Evolutionary conservation across 2,113 vertebrate species (phyloP).

Genomic region (Prietella phreatophila): DNA sequence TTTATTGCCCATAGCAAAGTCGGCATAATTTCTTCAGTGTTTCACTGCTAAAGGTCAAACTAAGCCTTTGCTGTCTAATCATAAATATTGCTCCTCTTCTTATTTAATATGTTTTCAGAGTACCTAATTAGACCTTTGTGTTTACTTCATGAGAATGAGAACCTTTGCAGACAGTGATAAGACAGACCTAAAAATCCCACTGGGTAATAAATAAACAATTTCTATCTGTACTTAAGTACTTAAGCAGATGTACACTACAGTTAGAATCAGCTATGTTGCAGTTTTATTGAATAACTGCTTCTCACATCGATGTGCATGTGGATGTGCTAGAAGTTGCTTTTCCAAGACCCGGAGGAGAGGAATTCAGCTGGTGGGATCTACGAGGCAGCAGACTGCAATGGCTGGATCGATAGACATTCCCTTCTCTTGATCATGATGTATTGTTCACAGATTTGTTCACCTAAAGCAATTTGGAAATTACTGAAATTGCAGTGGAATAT

Average conservation of each 20-base stretch:
- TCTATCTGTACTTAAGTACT: neutral
- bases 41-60: conserved; percentile 53
- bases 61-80: conserved; percentile 48
- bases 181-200: neutral
- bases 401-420: conserved; percentile 61
- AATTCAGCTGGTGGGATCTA: neutral
- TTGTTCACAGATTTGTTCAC: conserved; percentile 59
- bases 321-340: neutral
- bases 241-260: neutral
- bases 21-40: conserved; percentile 24
- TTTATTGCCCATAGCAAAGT: neutral
- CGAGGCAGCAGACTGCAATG: neutral
- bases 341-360: neutral
- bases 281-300: neutral
- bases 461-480: conserved; percentile 59
- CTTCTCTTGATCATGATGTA: conserved; percentile 60
- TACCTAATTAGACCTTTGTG: conserved; percentile 17
- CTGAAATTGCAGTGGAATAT: conserved; percentile 52
- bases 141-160: conserved; percentile 4
- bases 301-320: neutral
- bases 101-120: conserved; percentile 13
- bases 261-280: neutral
- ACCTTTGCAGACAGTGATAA: neutral
- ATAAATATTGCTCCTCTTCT: conserved; percentile 25
- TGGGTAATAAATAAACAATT: conserved; percentile 11